Evolutionary conservation across 2,888 invertebrate species (phyloP).

Genomic region (Melipona bicolor): DNA sequence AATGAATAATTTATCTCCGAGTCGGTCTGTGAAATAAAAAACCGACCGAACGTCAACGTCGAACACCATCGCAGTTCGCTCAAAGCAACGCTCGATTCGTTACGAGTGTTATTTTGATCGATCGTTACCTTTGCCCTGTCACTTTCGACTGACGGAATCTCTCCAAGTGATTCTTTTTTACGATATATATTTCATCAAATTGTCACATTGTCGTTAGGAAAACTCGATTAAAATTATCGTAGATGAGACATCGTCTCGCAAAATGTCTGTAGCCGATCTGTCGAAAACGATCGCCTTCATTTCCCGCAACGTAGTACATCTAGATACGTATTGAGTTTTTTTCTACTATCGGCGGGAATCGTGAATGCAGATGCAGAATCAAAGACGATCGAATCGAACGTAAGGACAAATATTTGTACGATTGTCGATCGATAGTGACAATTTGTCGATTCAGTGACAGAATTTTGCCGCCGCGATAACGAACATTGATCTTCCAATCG

Average conservation of each 20-base stretch:
- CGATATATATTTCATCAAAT: background rate
- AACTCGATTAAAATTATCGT: background rate
- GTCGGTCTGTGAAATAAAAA: background rate
- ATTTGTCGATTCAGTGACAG: slow-evolving; percentile 4
- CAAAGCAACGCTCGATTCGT: background rate
- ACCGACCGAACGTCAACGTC: background rate
- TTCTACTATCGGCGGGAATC: background rate
- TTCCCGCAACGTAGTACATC: background rate
- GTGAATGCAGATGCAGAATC: background rate
- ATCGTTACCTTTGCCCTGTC: background rate
- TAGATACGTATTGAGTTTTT: background rate
- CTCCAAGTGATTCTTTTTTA: background rate
- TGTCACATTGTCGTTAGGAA: background rate
- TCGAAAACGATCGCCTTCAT: background rate
- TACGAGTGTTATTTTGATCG: background rate
- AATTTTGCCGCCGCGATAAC: slow-evolving; percentile 15
- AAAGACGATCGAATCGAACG: slow-evolving; percentile 9
- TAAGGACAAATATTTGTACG: slow-evolving; percentile 38
- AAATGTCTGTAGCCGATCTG: background rate
- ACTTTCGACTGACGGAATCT: slow-evolving; percentile 3
- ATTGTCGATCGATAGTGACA: slow-evolving; percentile 39
- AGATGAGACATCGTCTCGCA: background rate
- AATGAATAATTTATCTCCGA: slow-evolving; percentile 42
- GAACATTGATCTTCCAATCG: slow-evolving; percentile 13
- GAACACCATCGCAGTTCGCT: background rate